Evolutionary conservation across 2,797 vertebrate species (phyloP).

Genomic region (Galagoides demidoff): DNA sequence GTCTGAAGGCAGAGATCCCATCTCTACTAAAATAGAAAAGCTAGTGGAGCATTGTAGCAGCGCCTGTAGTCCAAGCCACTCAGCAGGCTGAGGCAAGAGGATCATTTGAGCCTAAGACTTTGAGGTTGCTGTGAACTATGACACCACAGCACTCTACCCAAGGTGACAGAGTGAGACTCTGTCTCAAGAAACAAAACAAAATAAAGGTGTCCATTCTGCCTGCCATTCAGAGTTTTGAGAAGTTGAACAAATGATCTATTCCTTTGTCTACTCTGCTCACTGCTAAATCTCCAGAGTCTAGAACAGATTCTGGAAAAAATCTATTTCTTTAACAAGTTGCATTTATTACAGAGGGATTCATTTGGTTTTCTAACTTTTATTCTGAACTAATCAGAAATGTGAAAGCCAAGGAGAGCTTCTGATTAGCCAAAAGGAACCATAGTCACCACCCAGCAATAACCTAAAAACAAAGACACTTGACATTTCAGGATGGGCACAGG

Average conservation of each 20-base stretch:
- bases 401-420: neutral
- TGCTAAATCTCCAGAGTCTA: neutral
- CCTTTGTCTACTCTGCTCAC: neutral
- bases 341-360: neutral
- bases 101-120: no score
- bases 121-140: no score
- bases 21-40: no score
- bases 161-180: no score
- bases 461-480: neutral
- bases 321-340: neutral
- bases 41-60: no score
- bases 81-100: no score
- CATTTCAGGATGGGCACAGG: neutral
- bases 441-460: neutral
- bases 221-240: neutral
- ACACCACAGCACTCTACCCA: no score
- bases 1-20: no score
- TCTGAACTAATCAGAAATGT: neutral
- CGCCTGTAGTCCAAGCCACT: no score
- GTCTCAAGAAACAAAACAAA: no score
- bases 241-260: neutral
- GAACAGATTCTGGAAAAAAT: neutral
- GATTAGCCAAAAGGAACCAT: neutral
- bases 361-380: slow-evolving; percentile 23
- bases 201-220: neutral